Percentiles rank a stretch among this genome's conserved stretches.
phyloP scores from a whole-genome alignment of 2,888 invertebrate genomes.

The Agrotis ipsilon region DNA sequence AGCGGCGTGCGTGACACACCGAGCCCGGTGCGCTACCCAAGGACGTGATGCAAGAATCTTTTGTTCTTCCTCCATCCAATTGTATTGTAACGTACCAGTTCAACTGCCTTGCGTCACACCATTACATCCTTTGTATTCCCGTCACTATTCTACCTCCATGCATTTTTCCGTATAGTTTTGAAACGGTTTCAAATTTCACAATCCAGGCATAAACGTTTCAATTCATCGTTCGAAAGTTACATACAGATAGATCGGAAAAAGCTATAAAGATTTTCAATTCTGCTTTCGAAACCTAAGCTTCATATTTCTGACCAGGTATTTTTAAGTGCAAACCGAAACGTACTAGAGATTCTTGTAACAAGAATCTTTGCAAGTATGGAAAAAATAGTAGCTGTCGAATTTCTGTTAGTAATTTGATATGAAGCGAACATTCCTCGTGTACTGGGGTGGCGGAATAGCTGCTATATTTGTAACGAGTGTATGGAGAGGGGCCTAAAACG shows the following conservation, averaged over 20 bases:
- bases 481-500: background rate
- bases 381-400: conserved; percentile 34
- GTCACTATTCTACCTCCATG: background rate
- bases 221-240: conserved; percentile 8
- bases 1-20: conserved; percentile 41
- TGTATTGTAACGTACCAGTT: conserved; percentile 22
- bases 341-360: conserved; percentile 21
- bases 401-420: conserved; percentile 52
- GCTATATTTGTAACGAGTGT: conserved; percentile 16
- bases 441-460: conserved; percentile 12
- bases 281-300: background rate
- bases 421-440: conserved; percentile 37
- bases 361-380: background rate
- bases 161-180: conserved; percentile 30
- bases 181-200: conserved; percentile 20
- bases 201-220: background rate
- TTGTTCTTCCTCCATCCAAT: conserved; percentile 48
- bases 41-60: conserved; percentile 46
- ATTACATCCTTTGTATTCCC: conserved; percentile 34
- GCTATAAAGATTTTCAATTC: background rate
- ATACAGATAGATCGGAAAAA: conserved; percentile 3
- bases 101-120: conserved; percentile 25
- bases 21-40: conserved; percentile 25
- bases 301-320: background rate
- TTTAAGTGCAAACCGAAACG: background rate